Percentiles rank a stretch among this genome's conserved stretches.
Conservation (phyloP, 2,113 vertebrate species). For the Athene noctua region DNA sequence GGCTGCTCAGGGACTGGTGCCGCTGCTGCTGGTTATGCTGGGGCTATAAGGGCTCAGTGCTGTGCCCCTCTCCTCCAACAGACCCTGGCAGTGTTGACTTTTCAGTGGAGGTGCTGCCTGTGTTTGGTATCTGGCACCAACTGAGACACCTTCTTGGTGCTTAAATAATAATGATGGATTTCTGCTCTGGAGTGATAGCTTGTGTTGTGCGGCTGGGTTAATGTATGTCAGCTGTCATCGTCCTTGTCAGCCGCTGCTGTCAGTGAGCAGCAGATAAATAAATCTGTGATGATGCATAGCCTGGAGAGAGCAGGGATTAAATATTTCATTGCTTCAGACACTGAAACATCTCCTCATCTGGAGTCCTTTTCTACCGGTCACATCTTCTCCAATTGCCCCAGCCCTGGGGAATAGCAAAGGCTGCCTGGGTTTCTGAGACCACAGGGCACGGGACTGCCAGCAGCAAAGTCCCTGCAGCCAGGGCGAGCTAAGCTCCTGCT, state of each 20-base stretch:
- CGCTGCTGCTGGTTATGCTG: neutral
- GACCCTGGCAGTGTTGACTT: neutral
- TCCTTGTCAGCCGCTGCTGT: conserved; percentile 34
- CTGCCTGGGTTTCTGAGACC: neutral
- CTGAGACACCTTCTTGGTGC: neutral
- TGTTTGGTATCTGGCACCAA: fast-evolving
- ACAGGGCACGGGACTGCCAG: fast-evolving
- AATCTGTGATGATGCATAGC: conserved; percentile 51
- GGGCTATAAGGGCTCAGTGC: neutral
- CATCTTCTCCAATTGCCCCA: neutral
- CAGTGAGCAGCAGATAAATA: conserved; percentile 26
- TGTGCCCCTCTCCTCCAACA: fast-evolving
- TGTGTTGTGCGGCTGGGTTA: neutral
- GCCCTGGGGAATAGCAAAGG: neutral
- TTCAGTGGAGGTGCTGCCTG: neutral
- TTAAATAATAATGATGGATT: conserved; percentile 35
- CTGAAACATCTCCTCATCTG: neutral
- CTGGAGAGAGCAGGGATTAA: conserved; percentile 30
- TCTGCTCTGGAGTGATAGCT: conserved; percentile 19
- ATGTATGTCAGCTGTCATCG: conserved; percentile 52
- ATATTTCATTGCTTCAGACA: conserved; percentile 6
- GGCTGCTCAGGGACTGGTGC: neutral
- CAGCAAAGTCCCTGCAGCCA: neutral
- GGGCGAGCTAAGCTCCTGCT: neutral
- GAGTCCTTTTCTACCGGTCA: neutral